These are phyloP conservation scores for Exephanes ischioxanthus DNA, from an alignment of 2,888 invertebrate species.

Conservation along the genomic window DNA sequence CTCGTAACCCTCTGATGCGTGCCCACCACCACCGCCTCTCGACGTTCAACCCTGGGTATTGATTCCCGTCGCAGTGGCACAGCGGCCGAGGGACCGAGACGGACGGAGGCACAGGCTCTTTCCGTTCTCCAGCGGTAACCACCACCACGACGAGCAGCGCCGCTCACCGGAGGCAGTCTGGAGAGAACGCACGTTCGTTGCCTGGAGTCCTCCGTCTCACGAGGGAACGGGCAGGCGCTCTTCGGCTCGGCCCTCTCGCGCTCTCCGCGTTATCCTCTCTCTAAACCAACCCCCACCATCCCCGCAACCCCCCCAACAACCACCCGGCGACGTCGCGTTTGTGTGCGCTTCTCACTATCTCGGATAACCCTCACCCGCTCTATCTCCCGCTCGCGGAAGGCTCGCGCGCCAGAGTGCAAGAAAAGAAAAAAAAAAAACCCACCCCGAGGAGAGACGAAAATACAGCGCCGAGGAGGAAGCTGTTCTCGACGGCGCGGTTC, in stretches of 20 bases:
- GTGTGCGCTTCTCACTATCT: conserved; percentile 23
- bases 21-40: conserved; percentile 84
- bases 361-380: conserved; percentile 43
- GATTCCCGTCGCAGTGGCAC: conserved; percentile 81
- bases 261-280: conserved; percentile 26
- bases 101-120: conserved; percentile 63
- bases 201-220: conserved; percentile 72
- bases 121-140: conserved; percentile 78
- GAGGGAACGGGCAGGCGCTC: conserved; percentile 67
- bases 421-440: conserved; percentile 11
- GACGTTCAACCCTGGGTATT: conserved; percentile 80
- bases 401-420: conserved; percentile 47
- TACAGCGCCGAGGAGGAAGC: conserved; percentile 52
- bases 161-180: conserved; percentile 74
- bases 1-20: conserved; percentile 64
- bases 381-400: conserved; percentile 61
- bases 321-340: conserved; percentile 1
- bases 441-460: conserved; percentile 60
- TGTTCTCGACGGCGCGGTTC: conserved; percentile 39
- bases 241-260: conserved; percentile 48
- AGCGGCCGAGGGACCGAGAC: not conserved
- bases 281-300: not conserved
- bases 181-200: conserved; percentile 80
- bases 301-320: not conserved
- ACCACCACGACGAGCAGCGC: conserved; percentile 53